These are phyloP conservation scores for Thera obeliscata DNA, from an alignment of 2,888 invertebrate genomes.

Conservation along the genomic window DNA sequence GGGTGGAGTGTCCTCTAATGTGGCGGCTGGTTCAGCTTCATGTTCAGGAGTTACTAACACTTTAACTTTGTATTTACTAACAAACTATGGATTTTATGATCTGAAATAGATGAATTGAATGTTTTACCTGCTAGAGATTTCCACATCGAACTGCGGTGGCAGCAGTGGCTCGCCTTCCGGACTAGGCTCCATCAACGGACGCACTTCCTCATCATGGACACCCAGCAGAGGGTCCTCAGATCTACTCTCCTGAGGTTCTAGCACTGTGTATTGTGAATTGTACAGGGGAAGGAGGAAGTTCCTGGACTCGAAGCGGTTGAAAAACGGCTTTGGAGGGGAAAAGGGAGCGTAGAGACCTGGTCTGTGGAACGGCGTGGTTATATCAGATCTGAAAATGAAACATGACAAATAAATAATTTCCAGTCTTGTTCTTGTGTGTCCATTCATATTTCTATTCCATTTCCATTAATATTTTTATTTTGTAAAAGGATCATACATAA, in stretches of 20 bases:
- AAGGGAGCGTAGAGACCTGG: constrained; percentile 84
- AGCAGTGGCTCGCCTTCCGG: constrained; percentile 59
- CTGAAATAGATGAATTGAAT: no score
- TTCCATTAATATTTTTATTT: no score
- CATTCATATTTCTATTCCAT: no score
- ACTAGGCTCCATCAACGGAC: constrained; percentile 69
- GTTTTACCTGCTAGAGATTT: constrained; percentile 52
- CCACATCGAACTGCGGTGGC: constrained; percentile 65
- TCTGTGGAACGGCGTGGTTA: constrained; percentile 73
- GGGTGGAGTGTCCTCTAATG: no score
- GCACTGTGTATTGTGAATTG: constrained; percentile 68
- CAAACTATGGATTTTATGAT: no score
- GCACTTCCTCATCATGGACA: constrained; percentile 65
- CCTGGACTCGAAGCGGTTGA: constrained; percentile 52
- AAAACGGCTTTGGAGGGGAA: constrained; percentile 69
- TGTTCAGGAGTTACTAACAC: no score
- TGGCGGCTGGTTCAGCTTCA: no score
- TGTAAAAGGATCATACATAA: no score
- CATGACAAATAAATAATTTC: not conserved
- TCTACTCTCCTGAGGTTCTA: constrained; percentile 62
- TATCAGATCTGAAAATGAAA: constrained; percentile 55
- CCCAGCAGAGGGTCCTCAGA: constrained; percentile 67
- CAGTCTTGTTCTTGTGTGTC: not conserved
- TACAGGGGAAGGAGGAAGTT: constrained; percentile 71
- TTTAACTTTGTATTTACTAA: not conserved